phyloP scores from a whole-genome alignment of 64 coral and sea anemone genomes.

The Trachythela sp. region DNA sequence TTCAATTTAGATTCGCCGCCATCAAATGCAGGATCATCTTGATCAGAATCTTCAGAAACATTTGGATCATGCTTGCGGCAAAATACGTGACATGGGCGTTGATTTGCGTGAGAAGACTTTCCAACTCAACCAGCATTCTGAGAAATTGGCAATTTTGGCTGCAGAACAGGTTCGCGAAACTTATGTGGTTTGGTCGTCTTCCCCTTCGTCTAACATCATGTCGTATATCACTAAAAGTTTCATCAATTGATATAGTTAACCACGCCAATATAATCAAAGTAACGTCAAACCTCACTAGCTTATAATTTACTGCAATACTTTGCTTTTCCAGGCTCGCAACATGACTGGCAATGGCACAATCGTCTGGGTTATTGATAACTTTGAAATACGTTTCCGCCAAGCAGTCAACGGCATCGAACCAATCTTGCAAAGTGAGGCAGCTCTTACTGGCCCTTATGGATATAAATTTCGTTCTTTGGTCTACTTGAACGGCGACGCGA shows the following conservation, averaged over 20 bases:
- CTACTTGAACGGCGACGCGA: conserved; percentile 8
- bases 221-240: no score
- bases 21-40: not conserved
- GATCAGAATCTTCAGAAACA: not conserved
- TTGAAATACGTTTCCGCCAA: conserved; percentile 8
- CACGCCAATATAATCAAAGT: no score
- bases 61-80: not conserved
- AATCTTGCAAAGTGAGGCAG: not conserved
- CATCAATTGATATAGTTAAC: no score
- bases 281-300: no score
- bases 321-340: not conserved
- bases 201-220: no score
- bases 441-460: not conserved
- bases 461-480: conserved; percentile 8
- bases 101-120: not conserved
- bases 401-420: not conserved
- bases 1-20: not conserved
- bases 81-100: not conserved
- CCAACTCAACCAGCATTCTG: not conserved
- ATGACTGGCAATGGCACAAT: conserved; percentile 7
- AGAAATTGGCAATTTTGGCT: not conserved
- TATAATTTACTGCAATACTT: no score
- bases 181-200: no score
- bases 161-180: not conserved
- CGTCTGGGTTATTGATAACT: not conserved